A percentile compares a stretch with the other conserved stretches of the same genome.
phyloP scores from a whole-genome alignment of 1,140 invertebrate genomes.

The Rhynchophorus ferrugineus region DNA sequence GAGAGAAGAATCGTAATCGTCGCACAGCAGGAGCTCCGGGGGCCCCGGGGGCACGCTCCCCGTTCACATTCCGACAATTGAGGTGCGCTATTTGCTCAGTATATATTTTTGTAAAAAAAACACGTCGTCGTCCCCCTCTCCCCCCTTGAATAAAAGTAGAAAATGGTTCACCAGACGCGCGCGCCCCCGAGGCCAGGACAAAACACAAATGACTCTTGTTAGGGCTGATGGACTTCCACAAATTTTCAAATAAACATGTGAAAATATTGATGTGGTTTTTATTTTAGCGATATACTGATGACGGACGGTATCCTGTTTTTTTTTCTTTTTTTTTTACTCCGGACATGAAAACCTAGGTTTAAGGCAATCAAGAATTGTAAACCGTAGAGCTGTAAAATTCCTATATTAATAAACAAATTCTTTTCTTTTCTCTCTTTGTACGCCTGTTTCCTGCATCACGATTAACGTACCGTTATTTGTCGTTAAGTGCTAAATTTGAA shows the following conservation, averaged over 20 bases:
- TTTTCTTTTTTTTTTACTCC: conserved; percentile 24
- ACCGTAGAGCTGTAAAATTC: conserved; percentile 21
- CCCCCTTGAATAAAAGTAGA: no score
- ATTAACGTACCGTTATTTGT: no score
- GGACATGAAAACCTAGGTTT: conserved; percentile 22
- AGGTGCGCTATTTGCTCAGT: conserved; percentile 38
- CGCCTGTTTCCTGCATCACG: neutral
- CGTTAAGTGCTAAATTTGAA: no score
- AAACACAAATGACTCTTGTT: conserved; percentile 33
- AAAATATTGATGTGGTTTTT: conserved; percentile 27
- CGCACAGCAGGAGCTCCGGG: no score
- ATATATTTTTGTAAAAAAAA: conserved; percentile 36
- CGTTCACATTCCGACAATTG: neutral
- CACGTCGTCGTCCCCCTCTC: conserved; percentile 22
- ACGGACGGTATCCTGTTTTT: conserved; percentile 3
- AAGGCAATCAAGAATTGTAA: conserved; percentile 14
- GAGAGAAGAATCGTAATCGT: no score
- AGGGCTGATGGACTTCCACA: conserved; percentile 44
- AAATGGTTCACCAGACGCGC: conserved; percentile 33
- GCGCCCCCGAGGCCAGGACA: no score
- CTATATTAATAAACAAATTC: conserved; percentile 20
- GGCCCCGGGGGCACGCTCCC: neutral
- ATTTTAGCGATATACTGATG: conserved; percentile 15
- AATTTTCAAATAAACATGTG: conserved; percentile 43
- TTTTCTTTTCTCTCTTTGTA: conserved; percentile 16